Evolutionary conservation across 2,797 vertebrate genomes (phyloP).

Genomic region (Fistularia tabacaria): DNA sequence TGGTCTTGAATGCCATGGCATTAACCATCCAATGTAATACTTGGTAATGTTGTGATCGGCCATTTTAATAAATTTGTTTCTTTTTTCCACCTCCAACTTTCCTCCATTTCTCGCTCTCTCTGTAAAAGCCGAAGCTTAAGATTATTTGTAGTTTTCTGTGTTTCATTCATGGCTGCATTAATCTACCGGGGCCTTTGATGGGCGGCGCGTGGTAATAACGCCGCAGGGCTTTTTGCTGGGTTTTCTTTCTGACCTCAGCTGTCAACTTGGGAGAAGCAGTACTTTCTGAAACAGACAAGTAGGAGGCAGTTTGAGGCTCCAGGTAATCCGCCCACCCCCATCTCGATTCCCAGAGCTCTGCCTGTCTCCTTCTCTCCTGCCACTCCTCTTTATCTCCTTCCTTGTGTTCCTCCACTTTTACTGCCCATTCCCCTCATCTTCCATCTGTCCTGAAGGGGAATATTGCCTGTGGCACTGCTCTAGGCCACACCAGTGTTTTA

Average conservation of each 20-base stretch:
- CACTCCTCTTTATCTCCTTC: background rate
- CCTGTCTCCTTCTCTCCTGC: slow-evolving; percentile 1
- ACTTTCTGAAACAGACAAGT: slow-evolving; percentile 19
- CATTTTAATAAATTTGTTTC: too few species aligned
- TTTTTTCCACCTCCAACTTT: slow-evolving; percentile 4
- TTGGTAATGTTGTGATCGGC: too few species aligned
- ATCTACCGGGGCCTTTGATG: slow-evolving; percentile 9
- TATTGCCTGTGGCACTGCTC: slow-evolving; percentile 37
- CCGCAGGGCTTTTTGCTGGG: slow-evolving; percentile 18
- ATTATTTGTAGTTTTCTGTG: slow-evolving; percentile 1
- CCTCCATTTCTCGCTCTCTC: background rate
- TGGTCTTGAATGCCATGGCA: too few species aligned
- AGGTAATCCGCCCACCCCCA: slow-evolving; percentile 14
- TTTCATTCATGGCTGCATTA: slow-evolving; percentile 32
- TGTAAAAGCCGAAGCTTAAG: slow-evolving; percentile 13
- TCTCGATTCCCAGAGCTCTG: slow-evolving; percentile 2
- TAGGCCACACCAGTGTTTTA: slow-evolving; percentile 31
- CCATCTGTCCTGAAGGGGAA: slow-evolving; percentile 26
- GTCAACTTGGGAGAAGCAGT: slow-evolving; percentile 20
- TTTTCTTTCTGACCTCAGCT: slow-evolving; percentile 40
- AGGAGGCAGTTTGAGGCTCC: slow-evolving; percentile 4
- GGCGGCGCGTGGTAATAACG: slow-evolving; percentile 11
- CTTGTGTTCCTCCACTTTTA: slow-evolving; percentile 1
- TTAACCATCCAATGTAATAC: too few species aligned
- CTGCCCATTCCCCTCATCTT: slow-evolving; percentile 5